phyloP scores from a whole-genome alignment of 2,888 invertebrate genomes.

The Chloroclysta siterata region DNA sequence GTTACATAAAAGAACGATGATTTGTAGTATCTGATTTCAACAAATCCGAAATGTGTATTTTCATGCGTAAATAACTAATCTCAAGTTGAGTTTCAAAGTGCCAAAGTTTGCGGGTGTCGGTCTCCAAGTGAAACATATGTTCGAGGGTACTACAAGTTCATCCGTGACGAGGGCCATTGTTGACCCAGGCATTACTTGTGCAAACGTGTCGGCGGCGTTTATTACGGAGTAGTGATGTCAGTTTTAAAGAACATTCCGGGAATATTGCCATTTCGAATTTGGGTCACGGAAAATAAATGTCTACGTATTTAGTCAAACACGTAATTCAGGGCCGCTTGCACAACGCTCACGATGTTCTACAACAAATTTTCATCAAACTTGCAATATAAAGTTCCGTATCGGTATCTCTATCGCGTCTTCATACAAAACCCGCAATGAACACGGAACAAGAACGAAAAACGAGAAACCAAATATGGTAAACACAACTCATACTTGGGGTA shows the following conservation, averaged over 20 bases:
- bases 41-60: neutral
- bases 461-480: too few relatives aligned
- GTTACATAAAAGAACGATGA: too few relatives aligned
- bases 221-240: slow-evolving; percentile 52
- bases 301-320: too few relatives aligned
- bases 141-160: neutral
- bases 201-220: slow-evolving; percentile 68
- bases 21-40: neutral
- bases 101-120: neutral
- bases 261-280: slow-evolving; percentile 25
- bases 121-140: slow-evolving; percentile 16
- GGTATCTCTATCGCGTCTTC: too few relatives aligned
- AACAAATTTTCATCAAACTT: too few relatives aligned
- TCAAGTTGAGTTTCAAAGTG: neutral
- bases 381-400: too few relatives aligned
- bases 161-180: slow-evolving; percentile 48
- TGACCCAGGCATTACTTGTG: slow-evolving; percentile 78
- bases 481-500: too few relatives aligned
- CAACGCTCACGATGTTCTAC: too few relatives aligned
- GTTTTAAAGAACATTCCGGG: slow-evolving; percentile 36
- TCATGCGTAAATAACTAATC: neutral
- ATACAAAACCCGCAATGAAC: too few relatives aligned
- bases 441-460: too few relatives aligned
- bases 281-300: slow-evolving; percentile 21
- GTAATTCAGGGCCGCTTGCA: too few relatives aligned